phyloP scores from a whole-genome alignment of 1,140 invertebrate species.

The Neodiprion fabricii region DNA sequence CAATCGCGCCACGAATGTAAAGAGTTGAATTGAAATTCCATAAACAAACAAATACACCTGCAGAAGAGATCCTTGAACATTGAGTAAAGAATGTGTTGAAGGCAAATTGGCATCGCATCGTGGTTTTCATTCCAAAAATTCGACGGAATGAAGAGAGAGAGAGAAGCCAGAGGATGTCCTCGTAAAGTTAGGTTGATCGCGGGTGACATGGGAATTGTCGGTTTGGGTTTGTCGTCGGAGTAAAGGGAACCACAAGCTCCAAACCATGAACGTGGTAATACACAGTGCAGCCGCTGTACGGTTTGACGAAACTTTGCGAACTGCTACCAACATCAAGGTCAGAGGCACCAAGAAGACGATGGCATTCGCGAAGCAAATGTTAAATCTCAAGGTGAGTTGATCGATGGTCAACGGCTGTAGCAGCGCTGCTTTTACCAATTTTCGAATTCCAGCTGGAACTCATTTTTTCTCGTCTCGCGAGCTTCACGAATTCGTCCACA shows the following conservation, averaged over 20 bases:
- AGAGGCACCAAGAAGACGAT: constrained; percentile 67
- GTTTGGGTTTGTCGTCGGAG: constrained; percentile 65
- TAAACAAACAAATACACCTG: no score
- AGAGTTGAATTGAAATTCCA: no score
- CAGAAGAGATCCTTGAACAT: no score
- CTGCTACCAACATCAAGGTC: constrained; percentile 69
- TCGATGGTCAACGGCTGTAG: not conserved
- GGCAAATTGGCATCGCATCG: no score
- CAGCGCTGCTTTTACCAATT: not conserved
- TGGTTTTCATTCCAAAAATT: constrained; percentile 55
- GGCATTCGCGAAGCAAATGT: constrained; percentile 68
- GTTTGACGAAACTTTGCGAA: constrained; percentile 82
- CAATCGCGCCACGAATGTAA: no score
- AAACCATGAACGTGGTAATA: constrained; percentile 74
- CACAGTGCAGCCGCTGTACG: constrained; percentile 88
- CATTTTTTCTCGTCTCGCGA: not conserved
- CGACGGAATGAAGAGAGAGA: constrained; percentile 54
- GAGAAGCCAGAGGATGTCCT: constrained; percentile 46
- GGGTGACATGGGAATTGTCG: constrained; percentile 66
- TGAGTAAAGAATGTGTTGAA: no score
- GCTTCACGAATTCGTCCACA: constrained; percentile 48
- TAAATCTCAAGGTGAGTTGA: constrained; percentile 67
- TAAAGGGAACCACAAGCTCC: constrained; percentile 57
- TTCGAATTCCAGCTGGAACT: not conserved
- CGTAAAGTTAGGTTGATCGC: constrained; percentile 67